Evolutionary conservation across 1,140 invertebrate species (phyloP).

Genomic region (Globodera rostochiensis): DNA sequence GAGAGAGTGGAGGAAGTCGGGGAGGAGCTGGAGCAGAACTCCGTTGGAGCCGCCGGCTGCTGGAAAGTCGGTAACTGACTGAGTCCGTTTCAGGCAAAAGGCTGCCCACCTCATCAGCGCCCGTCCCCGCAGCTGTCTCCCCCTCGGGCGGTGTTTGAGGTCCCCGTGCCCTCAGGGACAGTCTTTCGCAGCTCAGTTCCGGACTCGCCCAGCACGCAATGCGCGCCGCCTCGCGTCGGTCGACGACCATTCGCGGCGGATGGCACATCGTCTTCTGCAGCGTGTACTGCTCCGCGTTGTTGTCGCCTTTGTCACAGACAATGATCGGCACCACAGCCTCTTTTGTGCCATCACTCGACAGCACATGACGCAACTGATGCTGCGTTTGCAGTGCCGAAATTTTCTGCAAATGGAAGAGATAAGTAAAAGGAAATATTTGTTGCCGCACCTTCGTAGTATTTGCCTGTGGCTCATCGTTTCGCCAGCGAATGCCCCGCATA

Average conservation of each 20-base stretch:
- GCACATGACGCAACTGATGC: background rate
- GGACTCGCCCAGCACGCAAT: constrained; percentile 56
- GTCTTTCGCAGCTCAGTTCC: constrained; percentile 40
- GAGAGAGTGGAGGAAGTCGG: background rate
- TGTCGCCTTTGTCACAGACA: constrained; percentile 11
- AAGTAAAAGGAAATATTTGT: background rate
- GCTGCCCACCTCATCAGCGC: background rate
- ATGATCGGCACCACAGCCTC: constrained; percentile 14
- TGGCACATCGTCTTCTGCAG: background rate
- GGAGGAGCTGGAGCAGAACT: constrained; percentile 21
- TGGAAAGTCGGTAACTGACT: background rate
- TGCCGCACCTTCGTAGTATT: background rate
- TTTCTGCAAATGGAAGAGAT: background rate
- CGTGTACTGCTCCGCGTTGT: constrained; percentile 23
- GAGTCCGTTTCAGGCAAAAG: background rate
- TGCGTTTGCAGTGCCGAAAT: background rate
- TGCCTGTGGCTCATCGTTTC: background rate
- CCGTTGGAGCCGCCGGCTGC: background rate
- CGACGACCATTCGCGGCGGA: background rate
- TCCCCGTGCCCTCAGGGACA: background rate
- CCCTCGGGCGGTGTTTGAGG: background rate
- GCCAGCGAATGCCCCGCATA: background rate
- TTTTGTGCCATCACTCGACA: background rate
- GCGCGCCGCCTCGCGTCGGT: constrained; percentile 52
- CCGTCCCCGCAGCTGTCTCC: background rate